These are phyloP conservation scores for Heliconius aoede DNA, from an alignment of 2,888 invertebrate species.

Conservation along the genomic window DNA sequence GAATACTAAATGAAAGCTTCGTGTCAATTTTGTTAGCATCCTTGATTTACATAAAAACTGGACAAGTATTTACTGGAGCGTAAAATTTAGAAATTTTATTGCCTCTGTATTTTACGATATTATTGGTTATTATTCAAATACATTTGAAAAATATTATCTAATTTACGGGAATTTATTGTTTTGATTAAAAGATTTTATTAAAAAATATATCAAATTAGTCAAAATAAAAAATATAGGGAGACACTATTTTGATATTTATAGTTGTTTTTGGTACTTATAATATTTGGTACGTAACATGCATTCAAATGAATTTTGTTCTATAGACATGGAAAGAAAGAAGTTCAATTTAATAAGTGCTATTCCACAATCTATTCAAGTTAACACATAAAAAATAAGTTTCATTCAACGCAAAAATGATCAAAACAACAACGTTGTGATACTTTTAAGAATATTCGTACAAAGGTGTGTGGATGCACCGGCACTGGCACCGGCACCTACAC, in stretches of 20 bases:
- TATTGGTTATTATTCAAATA: background rate
- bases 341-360: background rate
- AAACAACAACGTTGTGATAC: background rate
- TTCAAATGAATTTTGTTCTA: background rate
- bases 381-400: background rate
- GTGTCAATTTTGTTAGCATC: conserved; percentile 34
- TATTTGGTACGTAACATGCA: background rate
- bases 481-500: conserved; percentile 53
- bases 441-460: conserved; percentile 38
- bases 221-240: no score
- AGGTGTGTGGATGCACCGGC: conserved; percentile 59
- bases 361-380: background rate
- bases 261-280: no score
- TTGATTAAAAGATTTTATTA: no score
- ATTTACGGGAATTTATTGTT: no score
- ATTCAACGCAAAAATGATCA: background rate
- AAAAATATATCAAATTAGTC: no score
- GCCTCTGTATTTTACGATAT: background rate
- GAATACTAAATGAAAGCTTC: conserved; percentile 33
- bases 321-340: background rate
- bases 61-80: conserved; percentile 20
- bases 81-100: conserved; percentile 24
- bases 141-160: no score
- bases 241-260: no score
- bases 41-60: conserved; percentile 36